Percentiles rank a stretch among this genome's conserved stretches.
Evolutionary conservation across 2,888 invertebrate species (phyloP).

Genomic region (Drosophila affinis): DNA sequence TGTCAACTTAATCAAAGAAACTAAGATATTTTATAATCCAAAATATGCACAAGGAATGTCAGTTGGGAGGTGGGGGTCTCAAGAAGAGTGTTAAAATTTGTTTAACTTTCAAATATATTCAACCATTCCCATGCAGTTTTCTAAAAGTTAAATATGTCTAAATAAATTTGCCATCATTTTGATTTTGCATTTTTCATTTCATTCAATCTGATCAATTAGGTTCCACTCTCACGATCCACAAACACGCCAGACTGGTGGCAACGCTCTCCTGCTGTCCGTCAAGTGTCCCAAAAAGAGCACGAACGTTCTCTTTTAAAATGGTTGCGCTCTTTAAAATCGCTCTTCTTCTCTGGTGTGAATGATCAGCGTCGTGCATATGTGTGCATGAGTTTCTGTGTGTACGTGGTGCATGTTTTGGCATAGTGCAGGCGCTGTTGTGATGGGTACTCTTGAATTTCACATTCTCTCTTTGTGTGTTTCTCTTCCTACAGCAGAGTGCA

Average conservation of each 20-base stretch:
- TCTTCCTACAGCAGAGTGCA: conserved; percentile 51
- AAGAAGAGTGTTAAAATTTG: no score
- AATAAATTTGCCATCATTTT: not conserved
- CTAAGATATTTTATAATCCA: no score
- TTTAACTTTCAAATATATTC: no score
- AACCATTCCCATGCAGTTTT: no score
- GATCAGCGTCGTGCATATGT: not conserved
- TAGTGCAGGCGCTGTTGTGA: conserved; percentile 2
- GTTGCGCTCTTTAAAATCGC: conserved; percentile 25
- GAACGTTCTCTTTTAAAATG: conserved; percentile 28
- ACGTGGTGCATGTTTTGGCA: not conserved
- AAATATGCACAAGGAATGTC: no score
- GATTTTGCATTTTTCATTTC: not conserved
- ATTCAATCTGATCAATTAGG: not conserved
- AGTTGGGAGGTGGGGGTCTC: no score
- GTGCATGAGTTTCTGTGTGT: conserved; percentile 3
- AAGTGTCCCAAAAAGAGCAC: conserved; percentile 1
- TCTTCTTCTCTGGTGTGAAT: not conserved
- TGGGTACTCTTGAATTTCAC: conserved; percentile 15
- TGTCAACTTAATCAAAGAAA: not conserved
- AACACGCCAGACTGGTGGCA: not conserved
- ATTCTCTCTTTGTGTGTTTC: conserved; percentile 6
- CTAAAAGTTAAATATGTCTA: not conserved
- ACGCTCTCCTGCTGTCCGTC: not conserved
- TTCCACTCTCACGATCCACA: not conserved